These are phyloP conservation scores for Echinarachnius parma DNA, from an alignment of 53 echinoderm and acorn worm species.

Conservation along the genomic window DNA sequence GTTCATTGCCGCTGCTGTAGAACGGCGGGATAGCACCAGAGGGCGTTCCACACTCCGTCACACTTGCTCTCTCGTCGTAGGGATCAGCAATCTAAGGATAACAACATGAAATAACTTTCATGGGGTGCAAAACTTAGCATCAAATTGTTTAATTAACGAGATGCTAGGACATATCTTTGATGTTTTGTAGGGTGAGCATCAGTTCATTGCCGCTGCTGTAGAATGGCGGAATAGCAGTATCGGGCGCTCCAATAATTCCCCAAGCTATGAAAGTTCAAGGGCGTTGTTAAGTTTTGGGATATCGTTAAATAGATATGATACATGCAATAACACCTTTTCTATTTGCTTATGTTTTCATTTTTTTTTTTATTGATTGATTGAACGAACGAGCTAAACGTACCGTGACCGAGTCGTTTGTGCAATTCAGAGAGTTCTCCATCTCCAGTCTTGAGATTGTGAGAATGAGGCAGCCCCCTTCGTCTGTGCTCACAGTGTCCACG, in stretches of 20 bases:
- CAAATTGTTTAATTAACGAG: too few species aligned
- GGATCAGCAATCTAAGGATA: conserved; percentile 16
- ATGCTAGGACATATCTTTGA: neutral
- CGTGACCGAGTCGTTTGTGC: conserved; percentile 5
- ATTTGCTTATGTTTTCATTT: too few species aligned
- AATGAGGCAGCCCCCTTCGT: conserved; percentile 4
- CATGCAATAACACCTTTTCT: too few species aligned
- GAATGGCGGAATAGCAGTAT: neutral
- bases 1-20: neutral
- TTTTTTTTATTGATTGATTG: too few species aligned
- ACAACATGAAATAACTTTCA: too few species aligned
- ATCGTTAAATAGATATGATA: too few species aligned
- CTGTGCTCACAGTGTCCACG: neutral
- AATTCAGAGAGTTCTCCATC: conserved; percentile 1
- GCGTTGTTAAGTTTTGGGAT: too few species aligned
- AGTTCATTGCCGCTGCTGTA: neutral
- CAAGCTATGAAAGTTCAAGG: too few species aligned
- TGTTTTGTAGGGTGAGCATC: neutral
- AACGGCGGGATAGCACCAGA: neutral
- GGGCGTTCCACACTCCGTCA: neutral
- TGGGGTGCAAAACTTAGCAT: too few species aligned
- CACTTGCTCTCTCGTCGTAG: neutral
- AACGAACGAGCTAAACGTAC: conserved; percentile 6
- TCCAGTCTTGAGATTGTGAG: neutral
- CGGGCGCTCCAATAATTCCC: too few species aligned